A percentile compares a stretch with the other conserved stretches of the same genome.
phyloP scores from a whole-genome alignment of 2,888 invertebrate species.

The Drosophila greeni region DNA sequence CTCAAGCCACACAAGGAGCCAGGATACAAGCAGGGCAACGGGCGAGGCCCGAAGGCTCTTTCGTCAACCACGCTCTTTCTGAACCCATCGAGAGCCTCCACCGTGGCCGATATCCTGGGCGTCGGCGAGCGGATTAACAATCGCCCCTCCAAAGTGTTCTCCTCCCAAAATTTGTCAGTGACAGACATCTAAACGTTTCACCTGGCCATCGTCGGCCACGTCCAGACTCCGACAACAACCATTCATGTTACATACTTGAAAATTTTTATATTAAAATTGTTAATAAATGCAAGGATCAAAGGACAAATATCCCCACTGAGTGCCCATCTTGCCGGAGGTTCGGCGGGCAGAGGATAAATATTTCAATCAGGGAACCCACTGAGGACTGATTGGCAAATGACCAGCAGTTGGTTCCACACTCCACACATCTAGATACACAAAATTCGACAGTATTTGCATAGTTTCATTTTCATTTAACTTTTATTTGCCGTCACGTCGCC shows the following conservation, averaged over 20 bases:
- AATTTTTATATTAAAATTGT: background rate
- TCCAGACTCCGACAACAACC: too few species aligned
- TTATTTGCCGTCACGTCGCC: conserved; percentile 53
- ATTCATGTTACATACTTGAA: background rate
- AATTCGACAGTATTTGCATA: conserved; percentile 58
- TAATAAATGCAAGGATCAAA: background rate
- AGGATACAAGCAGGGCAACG: background rate
- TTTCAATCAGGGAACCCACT: conserved; percentile 3
- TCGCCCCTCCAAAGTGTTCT: background rate
- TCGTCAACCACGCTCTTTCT: too few species aligned
- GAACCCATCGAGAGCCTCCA: too few species aligned
- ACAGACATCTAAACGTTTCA: background rate
- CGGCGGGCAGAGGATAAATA: background rate
- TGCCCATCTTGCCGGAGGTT: too few species aligned
- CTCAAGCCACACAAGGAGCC: background rate
- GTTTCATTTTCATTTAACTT: conserved; percentile 64
- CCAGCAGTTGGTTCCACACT: conserved; percentile 6
- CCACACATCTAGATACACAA: background rate
- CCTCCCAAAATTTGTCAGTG: background rate
- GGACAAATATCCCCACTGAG: conserved; percentile 1
- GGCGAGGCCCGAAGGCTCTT: too few species aligned
- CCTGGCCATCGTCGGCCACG: too few species aligned
- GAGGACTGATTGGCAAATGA: conserved; percentile 22
- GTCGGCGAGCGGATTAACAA: background rate
- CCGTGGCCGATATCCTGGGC: background rate